A percentile compares a stretch with the other conserved stretches of the same genome.
Conservation (phyloP, 2,888 invertebrate species). For the Nudaria mundana region DNA sequence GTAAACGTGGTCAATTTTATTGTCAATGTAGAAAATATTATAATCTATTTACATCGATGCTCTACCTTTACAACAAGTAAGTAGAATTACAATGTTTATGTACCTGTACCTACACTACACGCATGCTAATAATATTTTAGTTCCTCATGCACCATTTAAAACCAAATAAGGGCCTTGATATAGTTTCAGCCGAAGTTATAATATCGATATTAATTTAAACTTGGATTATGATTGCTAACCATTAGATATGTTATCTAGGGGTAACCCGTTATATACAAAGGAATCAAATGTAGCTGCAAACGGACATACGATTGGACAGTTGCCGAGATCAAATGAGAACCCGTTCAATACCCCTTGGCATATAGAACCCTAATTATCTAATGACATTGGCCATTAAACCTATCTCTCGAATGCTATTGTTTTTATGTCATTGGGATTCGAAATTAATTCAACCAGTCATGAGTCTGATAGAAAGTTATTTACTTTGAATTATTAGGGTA, state of each 20-base stretch:
- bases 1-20: too few relatives aligned
- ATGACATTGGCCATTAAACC: slow-evolving; percentile 18
- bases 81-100: too few relatives aligned
- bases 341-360: slow-evolving; percentile 12
- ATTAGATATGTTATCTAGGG: background rate
- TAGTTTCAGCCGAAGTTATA: background rate
- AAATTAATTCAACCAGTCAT: slow-evolving; percentile 35
- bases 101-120: too few relatives aligned
- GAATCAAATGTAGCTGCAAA: slow-evolving; percentile 16
- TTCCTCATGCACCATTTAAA: too few relatives aligned
- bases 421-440: slow-evolving; percentile 25
- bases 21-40: too few relatives aligned
- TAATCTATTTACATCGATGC: too few relatives aligned
- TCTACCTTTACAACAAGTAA: too few relatives aligned
- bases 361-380: slow-evolving; percentile 21
- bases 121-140: too few relatives aligned
- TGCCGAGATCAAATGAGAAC: slow-evolving; percentile 21
- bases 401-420: slow-evolving; percentile 18
- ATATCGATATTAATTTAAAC: slow-evolving; percentile 1
- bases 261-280: background rate
- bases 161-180: background rate
- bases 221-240: slow-evolving; percentile 1
- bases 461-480: slow-evolving; percentile 32
- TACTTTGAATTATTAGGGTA: slow-evolving; percentile 37
- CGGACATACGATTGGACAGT: slow-evolving; percentile 8